Conservation (phyloP, 2,113 vertebrate genomes). For the Sphyrna mokarran region DNA sequence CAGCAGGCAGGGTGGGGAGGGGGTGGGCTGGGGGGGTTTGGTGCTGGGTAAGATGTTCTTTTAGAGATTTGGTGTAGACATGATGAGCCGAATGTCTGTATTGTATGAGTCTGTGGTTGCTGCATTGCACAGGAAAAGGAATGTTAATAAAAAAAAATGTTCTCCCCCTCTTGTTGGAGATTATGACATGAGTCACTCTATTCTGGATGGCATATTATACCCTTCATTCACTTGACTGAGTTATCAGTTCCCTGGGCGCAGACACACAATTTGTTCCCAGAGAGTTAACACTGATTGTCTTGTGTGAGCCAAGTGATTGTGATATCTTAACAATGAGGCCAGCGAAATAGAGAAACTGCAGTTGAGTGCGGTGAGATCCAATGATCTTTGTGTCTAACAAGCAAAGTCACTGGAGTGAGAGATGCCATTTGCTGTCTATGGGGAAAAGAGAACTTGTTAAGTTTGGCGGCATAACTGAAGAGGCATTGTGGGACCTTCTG, state of each 20-base stretch:
- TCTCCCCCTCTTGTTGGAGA: not conserved
- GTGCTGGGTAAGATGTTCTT: no score
- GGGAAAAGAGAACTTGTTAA: not conserved
- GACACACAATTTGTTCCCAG: not conserved
- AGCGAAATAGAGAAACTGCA: not conserved
- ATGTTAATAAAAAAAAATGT: not conserved
- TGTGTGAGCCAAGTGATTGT: not conserved
- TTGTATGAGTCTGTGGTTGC: not conserved
- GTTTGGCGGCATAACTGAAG: not conserved
- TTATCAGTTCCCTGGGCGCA: not conserved
- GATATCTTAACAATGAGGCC: not conserved
- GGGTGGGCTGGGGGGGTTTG: no score
- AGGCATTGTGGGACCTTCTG: not conserved
- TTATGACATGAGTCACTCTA: not conserved
- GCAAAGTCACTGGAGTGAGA: not conserved
- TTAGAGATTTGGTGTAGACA: no score
- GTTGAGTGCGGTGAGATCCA: not conserved
- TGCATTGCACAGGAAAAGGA: not conserved
- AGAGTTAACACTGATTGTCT: not conserved
- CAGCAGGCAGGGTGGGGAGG: no score
- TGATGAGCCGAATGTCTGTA: no score
- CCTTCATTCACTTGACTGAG: not conserved
- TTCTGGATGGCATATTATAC: not conserved
- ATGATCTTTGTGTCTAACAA: not conserved
- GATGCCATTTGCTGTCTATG: not conserved